These are phyloP conservation scores for Rhodeus uyekii DNA, from an alignment of 2,797 vertebrate species.

Conservation along the genomic window DNA sequence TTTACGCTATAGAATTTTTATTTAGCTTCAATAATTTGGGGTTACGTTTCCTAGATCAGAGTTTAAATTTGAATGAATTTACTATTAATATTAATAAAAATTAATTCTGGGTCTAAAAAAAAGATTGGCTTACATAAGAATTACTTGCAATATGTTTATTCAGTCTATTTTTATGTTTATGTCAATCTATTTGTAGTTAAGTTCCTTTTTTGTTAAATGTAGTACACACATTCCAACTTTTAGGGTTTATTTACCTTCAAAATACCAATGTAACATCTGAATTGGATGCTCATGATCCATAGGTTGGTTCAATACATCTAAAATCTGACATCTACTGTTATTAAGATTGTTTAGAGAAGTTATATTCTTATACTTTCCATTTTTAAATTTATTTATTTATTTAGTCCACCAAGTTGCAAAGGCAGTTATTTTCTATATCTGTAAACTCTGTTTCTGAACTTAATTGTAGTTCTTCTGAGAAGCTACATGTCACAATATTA, in stretches of 20 bases:
- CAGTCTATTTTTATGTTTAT: too few species aligned
- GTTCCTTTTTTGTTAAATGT: background rate
- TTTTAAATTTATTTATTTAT: too few species aligned
- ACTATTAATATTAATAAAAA: background rate
- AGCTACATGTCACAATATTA: background rate
- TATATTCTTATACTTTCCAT: too few species aligned
- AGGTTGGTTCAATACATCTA: background rate
- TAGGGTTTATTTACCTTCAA: background rate
- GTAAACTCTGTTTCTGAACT: background rate
- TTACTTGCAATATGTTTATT: background rate
- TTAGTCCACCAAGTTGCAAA: too few species aligned
- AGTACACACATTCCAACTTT: background rate
- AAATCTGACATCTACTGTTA: background rate
- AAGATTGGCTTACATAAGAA: background rate
- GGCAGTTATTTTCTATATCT: background rate
- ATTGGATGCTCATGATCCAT: background rate
- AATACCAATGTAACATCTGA: background rate
- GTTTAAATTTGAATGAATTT: background rate
- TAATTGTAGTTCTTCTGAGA: background rate
- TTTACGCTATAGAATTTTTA: background rate
- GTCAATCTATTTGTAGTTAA: background rate
- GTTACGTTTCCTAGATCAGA: background rate
- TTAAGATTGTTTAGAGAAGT: background rate
- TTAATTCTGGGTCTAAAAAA: background rate
- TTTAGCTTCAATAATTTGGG: background rate